phyloP scores from a whole-genome alignment of 2,888 invertebrate species.

The Sesia apiformis region DNA sequence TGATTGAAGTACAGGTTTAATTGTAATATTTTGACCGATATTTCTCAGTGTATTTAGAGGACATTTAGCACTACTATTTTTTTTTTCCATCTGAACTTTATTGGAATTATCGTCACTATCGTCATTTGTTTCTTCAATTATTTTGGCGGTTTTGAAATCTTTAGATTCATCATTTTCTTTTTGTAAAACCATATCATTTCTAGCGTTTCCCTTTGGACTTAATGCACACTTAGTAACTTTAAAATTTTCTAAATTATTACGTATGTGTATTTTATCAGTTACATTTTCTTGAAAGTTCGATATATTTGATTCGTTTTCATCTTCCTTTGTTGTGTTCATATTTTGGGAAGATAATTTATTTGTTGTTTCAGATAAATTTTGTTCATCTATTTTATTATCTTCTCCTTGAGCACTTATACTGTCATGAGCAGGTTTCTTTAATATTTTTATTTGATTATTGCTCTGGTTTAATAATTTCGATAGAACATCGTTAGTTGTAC shows the following conservation, averaged over 20 bases:
- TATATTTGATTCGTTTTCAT: too few species aligned
- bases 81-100: neutral
- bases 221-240: too few species aligned
- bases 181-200: neutral
- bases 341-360: too few species aligned
- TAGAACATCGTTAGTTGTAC: conserved; percentile 43
- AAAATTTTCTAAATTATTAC: too few species aligned
- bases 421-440: conserved; percentile 33
- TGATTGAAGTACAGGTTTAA: conserved; percentile 33
- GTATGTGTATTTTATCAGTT: too few species aligned
- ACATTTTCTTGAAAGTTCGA: too few species aligned
- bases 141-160: too few species aligned
- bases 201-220: neutral
- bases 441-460: conserved; percentile 57
- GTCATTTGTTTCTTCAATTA: too few species aligned
- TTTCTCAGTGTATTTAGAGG: conserved; percentile 38
- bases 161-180: too few species aligned
- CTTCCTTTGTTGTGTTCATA: too few species aligned
- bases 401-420: conserved; percentile 13
- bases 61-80: neutral
- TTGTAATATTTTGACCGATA: conserved; percentile 40
- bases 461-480: conserved; percentile 53
- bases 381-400: neutral
- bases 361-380: too few species aligned
- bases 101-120: neutral